Evolutionary conservation across 2,888 invertebrate genomes (phyloP).

Genomic region (Tenthredo notha): DNA sequence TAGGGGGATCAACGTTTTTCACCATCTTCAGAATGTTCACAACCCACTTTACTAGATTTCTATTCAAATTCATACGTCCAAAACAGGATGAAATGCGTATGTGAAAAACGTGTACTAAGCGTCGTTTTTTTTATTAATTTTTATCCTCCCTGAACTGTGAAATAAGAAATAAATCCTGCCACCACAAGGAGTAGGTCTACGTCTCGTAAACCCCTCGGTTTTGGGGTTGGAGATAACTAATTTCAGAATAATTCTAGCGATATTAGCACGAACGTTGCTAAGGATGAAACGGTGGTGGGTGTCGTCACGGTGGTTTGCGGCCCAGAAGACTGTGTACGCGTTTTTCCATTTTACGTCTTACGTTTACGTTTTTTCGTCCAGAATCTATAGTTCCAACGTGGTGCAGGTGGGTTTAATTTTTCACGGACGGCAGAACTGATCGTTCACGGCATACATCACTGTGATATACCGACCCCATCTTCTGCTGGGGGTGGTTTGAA

Average conservation of each 20-base stretch:
- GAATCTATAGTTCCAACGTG: constrained; percentile 27
- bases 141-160: background rate
- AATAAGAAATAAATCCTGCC: background rate
- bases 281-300: background rate
- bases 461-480: constrained; percentile 61
- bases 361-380: background rate
- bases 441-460: constrained; percentile 59
- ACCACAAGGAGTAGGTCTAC: background rate
- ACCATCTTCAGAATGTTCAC: background rate
- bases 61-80: background rate
- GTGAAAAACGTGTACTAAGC: background rate
- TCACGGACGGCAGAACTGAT: constrained; percentile 59
- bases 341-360: background rate
- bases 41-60: background rate
- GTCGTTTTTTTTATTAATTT: background rate
- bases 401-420: constrained; percentile 58
- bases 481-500: constrained; percentile 48
- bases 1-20: background rate
- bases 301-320: background rate
- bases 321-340: background rate
- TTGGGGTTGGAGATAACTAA: background rate
- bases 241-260: constrained; percentile 16
- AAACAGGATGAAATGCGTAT: background rate
- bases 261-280: constrained; percentile 4
- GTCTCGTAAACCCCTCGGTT: background rate